Evolutionary conservation across 2,797 vertebrate genomes (phyloP), one percentile per base, ranked within the genome.

Genomic region (Phataginus tricuspis): DNA sequence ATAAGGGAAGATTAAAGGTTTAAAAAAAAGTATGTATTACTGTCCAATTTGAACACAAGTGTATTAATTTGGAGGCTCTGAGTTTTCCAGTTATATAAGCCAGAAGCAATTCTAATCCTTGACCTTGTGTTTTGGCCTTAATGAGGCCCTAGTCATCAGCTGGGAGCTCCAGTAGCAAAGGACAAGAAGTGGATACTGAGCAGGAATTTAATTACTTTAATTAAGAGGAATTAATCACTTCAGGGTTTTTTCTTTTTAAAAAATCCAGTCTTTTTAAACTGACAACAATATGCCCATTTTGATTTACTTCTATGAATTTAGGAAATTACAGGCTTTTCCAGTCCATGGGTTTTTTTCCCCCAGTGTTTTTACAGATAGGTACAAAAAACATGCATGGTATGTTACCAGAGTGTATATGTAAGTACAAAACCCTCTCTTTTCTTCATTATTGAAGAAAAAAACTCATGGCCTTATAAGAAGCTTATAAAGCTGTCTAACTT

Each of bases 31-130:
- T n/a, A 75, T 42, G 21, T 34, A 63, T 49, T 86, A 74, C 49
- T 86, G 16, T 49, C 66, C 85, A 87, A 95, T 97, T 93, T 94
- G 78, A 79, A 96, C 39, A 71, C 37, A 69, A 49, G n/a, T 53
- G 59, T 79, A 93, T 75, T 94, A 80, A 97, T 94, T 97, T 96
- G 84, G 77, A 94, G 80, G 8, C 66, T 94, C 74, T 78, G 66
- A 25, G 80, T 53, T 95, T 92, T 95, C 89, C n/a, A 93, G 61
- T 72, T 79, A 77, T 63, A 93, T 49, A 61, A 61, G 51, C 64
- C 61, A 34, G 79, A 87, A 78, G 94, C 91, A 87, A 68, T 87
- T 74, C 66, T 66, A 23, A 86, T 61, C 94, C 80, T 31, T 86
- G 96, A 95, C 90, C 87, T 51, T 51, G 39, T 88, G 59, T 83